Conservation (phyloP, 2,888 invertebrate species). For the Drosophila mercatorum region DNA sequence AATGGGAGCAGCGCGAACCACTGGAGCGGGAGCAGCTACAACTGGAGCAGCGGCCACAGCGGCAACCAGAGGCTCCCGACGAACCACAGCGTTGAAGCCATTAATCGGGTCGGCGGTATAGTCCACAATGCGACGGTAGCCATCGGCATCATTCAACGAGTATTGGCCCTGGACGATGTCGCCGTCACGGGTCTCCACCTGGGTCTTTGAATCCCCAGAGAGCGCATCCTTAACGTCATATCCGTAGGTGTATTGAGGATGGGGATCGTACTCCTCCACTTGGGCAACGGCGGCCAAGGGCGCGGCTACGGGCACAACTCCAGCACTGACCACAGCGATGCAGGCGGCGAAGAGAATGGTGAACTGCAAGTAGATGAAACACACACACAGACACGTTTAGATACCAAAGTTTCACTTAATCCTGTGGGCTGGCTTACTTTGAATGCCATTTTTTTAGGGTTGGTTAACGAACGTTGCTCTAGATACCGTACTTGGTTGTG, state of each 20-base stretch:
- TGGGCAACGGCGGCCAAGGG: conserved; percentile 78
- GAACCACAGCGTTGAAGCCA: conserved; percentile 84
- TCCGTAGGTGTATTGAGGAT: conserved; percentile 84
- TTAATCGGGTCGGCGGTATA: conserved; percentile 84
- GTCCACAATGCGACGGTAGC: conserved; percentile 84
- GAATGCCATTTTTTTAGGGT: conserved; percentile 80
- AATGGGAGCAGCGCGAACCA: conserved; percentile 62
- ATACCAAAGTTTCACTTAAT: conserved; percentile 20
- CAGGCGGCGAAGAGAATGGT: conserved; percentile 80
- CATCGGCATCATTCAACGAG: conserved; percentile 84
- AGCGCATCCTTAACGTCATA: conserved; percentile 84
- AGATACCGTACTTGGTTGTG: conserved; percentile 82
- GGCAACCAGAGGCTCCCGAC: conserved; percentile 82
- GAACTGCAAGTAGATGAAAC: conserved; percentile 69
- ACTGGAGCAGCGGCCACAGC: conserved; percentile 73
- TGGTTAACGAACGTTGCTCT: conserved; percentile 72
- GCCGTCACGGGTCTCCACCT: conserved; percentile 84
- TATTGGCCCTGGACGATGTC: conserved; percentile 85
- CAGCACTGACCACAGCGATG: conserved; percentile 80
- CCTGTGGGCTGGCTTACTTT: conserved; percentile 79
- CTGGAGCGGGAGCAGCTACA: conserved; percentile 64
- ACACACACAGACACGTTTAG: conserved; percentile 22
- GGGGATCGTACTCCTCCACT: conserved; percentile 83
- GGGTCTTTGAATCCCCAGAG: conserved; percentile 84
- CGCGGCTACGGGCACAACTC: conserved; percentile 75